Evolutionary conservation across 1,140 invertebrate species (phyloP), one percentile per base, ranked within the genome.

Genomic region (Oppia nitens): DNA sequence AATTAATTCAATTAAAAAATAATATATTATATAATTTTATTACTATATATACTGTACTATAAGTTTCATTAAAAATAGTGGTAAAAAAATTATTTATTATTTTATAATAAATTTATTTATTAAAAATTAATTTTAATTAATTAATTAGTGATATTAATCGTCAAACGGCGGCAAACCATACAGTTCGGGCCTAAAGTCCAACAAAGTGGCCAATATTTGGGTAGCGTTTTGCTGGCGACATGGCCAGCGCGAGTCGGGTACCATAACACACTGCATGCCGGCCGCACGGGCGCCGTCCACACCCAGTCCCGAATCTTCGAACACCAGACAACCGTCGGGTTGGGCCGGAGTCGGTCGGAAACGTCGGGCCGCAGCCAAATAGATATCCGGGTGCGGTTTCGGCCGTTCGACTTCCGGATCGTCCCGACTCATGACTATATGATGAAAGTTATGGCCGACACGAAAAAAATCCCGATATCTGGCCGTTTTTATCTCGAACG

Each of bases 271-370:
- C 47, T 64, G 63, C 54, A 64, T 64, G 24, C 57, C 58, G 21
- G 61, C 61, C 4, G 58, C 59, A 11, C 52, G 14, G 6, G 55
- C 62, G 17, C 45, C 56, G 21, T 55, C 21, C 1, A 63, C 62
- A 27, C 62, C 62, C 32, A 59, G 54, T 14, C n/a, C 17, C 28
- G 62, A 62, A 55, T 63, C 62, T 53, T 63, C 62, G 25, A 63
- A 63, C n/a, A 63, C 62, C 17, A 63, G 23, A 51, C 23, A 29
- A 24, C 58, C 45, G 6, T 28, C 9, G 2, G 54, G 47, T 9
- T 51, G 28, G 17, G 32, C 32, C 20, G 56, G 55, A 21, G 40
- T 29, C 2, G 63, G 53, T 4, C 47, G 48, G 47, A 63, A 63
- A 12, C 60, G 48, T 1, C 23, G 21, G 14, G 60, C 60, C 3